phyloP scores from a whole-genome alignment of 2,888 invertebrate genomes.

The Auanema freiburgensis region DNA sequence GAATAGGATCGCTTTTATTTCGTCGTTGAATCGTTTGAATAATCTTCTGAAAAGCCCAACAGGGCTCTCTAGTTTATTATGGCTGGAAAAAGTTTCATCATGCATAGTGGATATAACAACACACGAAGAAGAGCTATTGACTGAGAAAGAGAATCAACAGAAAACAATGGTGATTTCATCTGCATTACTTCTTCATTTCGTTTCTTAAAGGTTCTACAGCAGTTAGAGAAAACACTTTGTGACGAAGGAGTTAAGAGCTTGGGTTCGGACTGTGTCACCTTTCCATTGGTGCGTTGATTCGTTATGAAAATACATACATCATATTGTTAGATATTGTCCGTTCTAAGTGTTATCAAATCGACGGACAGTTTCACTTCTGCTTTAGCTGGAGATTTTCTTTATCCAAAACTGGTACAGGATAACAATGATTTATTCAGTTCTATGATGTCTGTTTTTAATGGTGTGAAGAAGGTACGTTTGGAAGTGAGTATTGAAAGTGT shows the following conservation, averaged over 20 bases:
- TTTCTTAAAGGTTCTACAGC: constrained; percentile 10
- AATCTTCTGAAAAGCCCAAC: constrained; percentile 22
- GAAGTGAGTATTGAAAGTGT: not conserved
- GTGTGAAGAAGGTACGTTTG: constrained; percentile 21
- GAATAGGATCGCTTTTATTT: constrained; percentile 34
- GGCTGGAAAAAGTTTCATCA: constrained; percentile 42
- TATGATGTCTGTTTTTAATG: constrained; percentile 21
- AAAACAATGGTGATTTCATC: constrained; percentile 8
- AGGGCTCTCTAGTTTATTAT: constrained; percentile 7
- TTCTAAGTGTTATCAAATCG: constrained; percentile 25
- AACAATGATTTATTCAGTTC: constrained; percentile 11
- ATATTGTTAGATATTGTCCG: constrained; percentile 23
- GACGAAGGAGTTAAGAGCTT: constrained; percentile 34
- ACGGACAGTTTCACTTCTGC: constrained; percentile 29
- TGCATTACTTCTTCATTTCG: not conserved
- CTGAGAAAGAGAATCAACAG: constrained; percentile 4
- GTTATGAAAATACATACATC: not conserved
- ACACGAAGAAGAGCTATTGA: constrained; percentile 7
- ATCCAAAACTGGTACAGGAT: constrained; percentile 29
- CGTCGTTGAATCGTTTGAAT: constrained; percentile 34
- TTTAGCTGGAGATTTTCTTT: constrained; percentile 32
- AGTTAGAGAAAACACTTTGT: constrained; percentile 27
- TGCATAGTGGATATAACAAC: constrained; percentile 29
- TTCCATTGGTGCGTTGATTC: constrained; percentile 24
- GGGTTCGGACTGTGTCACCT: constrained; percentile 28